These are phyloP conservation scores for Coranthus polyacanthus DNA, from an alignment of 2,797 vertebrate species.

Conservation along the genomic window DNA sequence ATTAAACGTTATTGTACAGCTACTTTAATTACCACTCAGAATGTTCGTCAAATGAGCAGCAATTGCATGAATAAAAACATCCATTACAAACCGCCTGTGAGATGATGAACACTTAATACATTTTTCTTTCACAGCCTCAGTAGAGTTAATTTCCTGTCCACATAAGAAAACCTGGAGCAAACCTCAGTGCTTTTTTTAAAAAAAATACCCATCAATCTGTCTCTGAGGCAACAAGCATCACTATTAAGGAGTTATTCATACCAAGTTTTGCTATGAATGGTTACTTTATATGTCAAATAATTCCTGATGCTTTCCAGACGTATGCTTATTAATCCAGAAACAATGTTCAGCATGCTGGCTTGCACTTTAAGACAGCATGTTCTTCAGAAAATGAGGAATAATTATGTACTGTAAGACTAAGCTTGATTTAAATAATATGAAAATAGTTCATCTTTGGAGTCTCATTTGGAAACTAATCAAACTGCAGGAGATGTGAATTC, in stretches of 20 bases:
- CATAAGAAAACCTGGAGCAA: not conserved
- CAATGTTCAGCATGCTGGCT: not conserved
- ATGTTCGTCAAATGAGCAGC: conserved; percentile 3
- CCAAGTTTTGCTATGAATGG: not conserved
- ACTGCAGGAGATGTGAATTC: too few species aligned
- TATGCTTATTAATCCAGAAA: too few species aligned
- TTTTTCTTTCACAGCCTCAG: not conserved
- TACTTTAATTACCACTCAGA: not conserved
- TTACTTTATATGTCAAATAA: not conserved
- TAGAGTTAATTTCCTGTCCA: not conserved
- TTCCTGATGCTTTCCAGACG: not conserved
- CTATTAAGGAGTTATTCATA: not conserved
- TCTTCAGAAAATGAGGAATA: not conserved
- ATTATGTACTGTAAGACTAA: too few species aligned
- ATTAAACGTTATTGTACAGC: conserved; percentile 5
- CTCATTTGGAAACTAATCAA: not conserved
- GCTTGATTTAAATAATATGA: not conserved
- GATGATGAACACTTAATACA: not conserved
- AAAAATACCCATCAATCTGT: too few species aligned
- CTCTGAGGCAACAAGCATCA: not conserved
- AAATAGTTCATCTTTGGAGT: not conserved
- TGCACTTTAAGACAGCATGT: not conserved
- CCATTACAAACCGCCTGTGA: not conserved
- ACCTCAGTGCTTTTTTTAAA: too few species aligned
- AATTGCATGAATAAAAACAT: conserved; percentile 6